phyloP scores from a whole-genome alignment of 2,797 vertebrate genomes.

The Sebastes vulpes region DNA sequence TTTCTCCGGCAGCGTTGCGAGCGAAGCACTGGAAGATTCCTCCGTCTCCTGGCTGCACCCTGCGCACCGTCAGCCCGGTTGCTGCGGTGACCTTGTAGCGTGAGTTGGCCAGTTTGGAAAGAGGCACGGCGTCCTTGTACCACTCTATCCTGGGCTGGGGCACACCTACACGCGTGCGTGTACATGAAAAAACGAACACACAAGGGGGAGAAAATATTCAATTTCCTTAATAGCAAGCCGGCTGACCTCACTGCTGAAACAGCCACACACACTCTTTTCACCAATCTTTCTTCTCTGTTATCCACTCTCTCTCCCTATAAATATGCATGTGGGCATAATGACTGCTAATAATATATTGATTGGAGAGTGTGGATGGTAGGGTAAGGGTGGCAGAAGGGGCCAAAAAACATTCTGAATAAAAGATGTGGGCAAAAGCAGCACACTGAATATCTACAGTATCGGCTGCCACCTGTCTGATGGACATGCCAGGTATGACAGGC shows the following conservation, averaged over 20 bases:
- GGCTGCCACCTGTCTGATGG: constrained; percentile 60
- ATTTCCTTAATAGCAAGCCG: constrained; percentile 30
- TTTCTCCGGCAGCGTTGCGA: constrained; percentile 90
- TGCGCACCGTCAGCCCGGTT: constrained; percentile 87
- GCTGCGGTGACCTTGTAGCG: constrained; percentile 89
- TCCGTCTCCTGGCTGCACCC: constrained; percentile 88
- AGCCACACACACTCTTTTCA: constrained; percentile 15
- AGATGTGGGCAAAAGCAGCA: constrained; percentile 49
- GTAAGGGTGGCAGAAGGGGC: constrained; percentile 63
- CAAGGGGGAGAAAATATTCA: neutral
- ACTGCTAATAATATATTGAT: constrained; percentile 83
- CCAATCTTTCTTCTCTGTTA: constrained; percentile 39
- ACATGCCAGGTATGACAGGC: constrained; percentile 55
- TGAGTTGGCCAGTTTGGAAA: constrained; percentile 88
- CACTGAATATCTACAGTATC: constrained; percentile 24
- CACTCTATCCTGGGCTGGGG: constrained; percentile 90
- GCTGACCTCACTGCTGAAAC: constrained; percentile 45
- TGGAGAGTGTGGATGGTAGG: constrained; percentile 60
- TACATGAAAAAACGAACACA: neutral
- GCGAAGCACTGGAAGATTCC: constrained; percentile 96
- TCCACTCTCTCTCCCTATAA: constrained; percentile 52
- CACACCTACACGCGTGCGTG: constrained; percentile 79
- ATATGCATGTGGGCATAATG: constrained; percentile 78
- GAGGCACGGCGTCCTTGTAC: constrained; percentile 91
- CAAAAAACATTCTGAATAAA: constrained; percentile 77